Base-by-base conservation (phyloP, 2,113 vertebrate genomes). In the Alouatta palliata region DNA sequence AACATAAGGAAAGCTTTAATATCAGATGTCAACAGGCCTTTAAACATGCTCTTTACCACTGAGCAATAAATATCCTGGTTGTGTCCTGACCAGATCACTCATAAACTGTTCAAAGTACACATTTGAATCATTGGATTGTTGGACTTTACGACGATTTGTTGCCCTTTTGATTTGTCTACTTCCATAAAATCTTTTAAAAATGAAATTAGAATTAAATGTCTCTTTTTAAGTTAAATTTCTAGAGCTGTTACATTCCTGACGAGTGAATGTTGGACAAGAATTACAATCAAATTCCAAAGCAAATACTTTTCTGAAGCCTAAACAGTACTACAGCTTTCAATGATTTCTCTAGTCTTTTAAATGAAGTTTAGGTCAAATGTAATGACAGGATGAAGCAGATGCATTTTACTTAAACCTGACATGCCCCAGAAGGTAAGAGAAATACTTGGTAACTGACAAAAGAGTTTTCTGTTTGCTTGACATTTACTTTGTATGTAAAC, bases 401-500 rank as follows among this genome's bases (percentile, higher is more conserved):
- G 85, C 73, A 87, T 90, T 98, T 98, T 98, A 85, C 96, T 98
- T 97, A 88, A 98, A 94, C 96, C 87, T 98, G 97, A 97, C 96
- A 96, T 92, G 85, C 97, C 96, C 96, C 91, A 91, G 93, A 98
- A 98, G 93, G 94, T 93, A 97, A 87, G 94, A 98, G 85, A 93
- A 97, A 93, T 98, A 97, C 95, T 94, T 97, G 95, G 94, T 95
- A 97, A 97, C 97, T 97, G 97, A 98, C 96, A 98, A 94, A 95
- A 97, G 97, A 94, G 20, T 92, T 97, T 95, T 97, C 95, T 95
- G 81, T 98, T 97, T 97, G 94, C 96, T 96, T 98, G 98, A 98
- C 97, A 98, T 98, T 98, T 98, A 97, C 95, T 98, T 98, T 0
- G 0, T 93, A 75, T 98, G 94, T 98, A 98, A 98, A 98, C 96